Evolutionary conservation across 2,113 vertebrate genomes (phyloP), one percentile per base, ranked within the genome.

Genomic region (Crotalus tigris): DNA sequence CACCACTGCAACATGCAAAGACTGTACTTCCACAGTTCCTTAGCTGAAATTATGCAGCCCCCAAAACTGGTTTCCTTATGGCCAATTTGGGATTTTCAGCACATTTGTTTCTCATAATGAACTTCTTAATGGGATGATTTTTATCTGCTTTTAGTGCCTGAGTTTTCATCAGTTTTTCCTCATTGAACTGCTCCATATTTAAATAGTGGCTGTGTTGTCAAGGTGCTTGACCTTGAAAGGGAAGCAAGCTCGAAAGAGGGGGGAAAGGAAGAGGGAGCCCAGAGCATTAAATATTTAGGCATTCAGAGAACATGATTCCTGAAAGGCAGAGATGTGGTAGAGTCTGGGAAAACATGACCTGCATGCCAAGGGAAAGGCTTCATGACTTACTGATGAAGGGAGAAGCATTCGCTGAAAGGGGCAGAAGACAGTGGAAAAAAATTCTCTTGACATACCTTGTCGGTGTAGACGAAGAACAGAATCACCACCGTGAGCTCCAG

Each of bases 401-500:
- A 95, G 94, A 87, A 94, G 85, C 94, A 95, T 94, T 94, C 96
- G 93, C 95, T 96, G 93, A 96, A 96, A 94, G 92, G 93, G 86
- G 95, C 93, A 95, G 95, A 96, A 96, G 95, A 95, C 93, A 92
- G 87, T 44, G 33, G 10, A 13, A 29, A 92, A 94, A 94, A 85
- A 64, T 58, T 49, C 46, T 93, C 94, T 95, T 96, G 94, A 93
- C 96, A 95, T 97, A 99, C 99, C 99, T 99, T 97, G 93, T 99
- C 99, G 0, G 98, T 98, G 97, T 99, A 99, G 96, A 98, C 97
- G 88, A 99, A 99, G 98, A 99, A 99, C n/a, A 99, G 98, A 97
- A 98, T 98, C 94, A 98, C 98, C 91, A 98, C 97, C 90, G 98
- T 97, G 96, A 98, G 98, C 96, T 99, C 99, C 97, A 99, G 97